phyloP scores from a whole-genome alignment of 2,113 vertebrate genomes.

The Trinectes maculatus region DNA sequence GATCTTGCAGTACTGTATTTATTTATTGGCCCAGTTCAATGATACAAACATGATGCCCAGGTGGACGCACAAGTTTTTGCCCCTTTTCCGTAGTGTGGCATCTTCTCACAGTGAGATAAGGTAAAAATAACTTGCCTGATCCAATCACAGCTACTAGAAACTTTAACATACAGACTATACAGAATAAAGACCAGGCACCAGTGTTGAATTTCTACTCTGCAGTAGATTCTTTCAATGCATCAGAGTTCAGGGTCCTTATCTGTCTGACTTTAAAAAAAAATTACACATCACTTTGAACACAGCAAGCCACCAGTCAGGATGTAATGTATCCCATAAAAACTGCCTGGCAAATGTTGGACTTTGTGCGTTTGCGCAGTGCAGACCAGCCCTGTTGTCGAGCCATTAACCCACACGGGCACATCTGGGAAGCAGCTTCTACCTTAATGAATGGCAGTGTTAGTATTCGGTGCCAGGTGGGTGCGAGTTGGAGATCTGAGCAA shows the following conservation, averaged over 20 bases:
- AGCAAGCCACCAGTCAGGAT: conserved; percentile 19
- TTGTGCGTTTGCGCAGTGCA: conserved; percentile 12
- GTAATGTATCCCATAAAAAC: conserved; percentile 44
- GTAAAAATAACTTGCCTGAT: too few species aligned
- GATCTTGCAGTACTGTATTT: too few species aligned
- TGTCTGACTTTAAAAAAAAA: conserved; percentile 11
- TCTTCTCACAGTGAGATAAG: too few species aligned
- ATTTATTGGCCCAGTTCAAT: neutral
- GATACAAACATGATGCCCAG: neutral
- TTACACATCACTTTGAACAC: conserved; percentile 50
- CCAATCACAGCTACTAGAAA: conserved; percentile 7
- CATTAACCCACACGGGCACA: conserved; percentile 37
- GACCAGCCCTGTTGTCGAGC: conserved; percentile 13
- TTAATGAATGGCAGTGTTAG: conserved; percentile 42
- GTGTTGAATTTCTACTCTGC: neutral
- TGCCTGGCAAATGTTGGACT: conserved; percentile 26
- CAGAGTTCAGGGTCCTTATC: conserved; percentile 7
- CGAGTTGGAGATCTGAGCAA: conserved; percentile 13
- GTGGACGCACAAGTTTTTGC: neutral
- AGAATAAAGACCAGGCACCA: too few species aligned
- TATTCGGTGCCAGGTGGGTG: conserved; percentile 19
- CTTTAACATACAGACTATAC: conserved; percentile 18
- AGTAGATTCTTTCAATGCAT: conserved; percentile 11
- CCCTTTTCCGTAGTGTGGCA: neutral
- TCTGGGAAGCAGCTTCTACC: conserved; percentile 50